A percentile compares a stretch with the other conserved stretches of the same genome.
Conservation (phyloP, 2,113 vertebrate genomes). For the Anser brachyrhynchus region DNA sequence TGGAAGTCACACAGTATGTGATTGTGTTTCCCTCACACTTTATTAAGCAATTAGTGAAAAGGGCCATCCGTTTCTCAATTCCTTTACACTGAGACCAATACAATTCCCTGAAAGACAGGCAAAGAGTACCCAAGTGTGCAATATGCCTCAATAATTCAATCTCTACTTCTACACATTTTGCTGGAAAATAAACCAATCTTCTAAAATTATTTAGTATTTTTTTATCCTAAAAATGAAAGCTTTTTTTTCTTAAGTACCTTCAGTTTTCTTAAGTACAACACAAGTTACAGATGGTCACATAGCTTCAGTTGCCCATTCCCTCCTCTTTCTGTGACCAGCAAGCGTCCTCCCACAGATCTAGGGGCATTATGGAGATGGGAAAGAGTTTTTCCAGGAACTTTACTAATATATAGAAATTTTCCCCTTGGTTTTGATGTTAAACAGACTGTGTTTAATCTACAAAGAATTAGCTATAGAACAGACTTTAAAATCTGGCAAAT, state of each 20-base stretch:
- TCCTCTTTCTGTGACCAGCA: not conserved
- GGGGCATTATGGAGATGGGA: not conserved
- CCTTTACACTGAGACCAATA: not conserved
- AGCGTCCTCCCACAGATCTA: not conserved
- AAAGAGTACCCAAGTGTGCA: not conserved
- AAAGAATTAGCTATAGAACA: not conserved
- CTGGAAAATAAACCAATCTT: not conserved
- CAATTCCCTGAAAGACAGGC: not conserved
- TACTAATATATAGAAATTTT: not conserved
- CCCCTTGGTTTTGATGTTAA: not conserved
- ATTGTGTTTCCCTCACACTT: not conserved
- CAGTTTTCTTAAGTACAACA: not conserved
- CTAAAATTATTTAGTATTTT: not conserved
- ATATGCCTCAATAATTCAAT: not conserved
- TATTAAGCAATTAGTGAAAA: not conserved
- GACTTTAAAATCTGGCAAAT: not conserved
- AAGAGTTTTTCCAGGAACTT: not conserved
- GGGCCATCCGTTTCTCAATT: not conserved
- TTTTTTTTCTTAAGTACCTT: not conserved
- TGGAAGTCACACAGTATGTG: not conserved
- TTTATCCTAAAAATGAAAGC: not conserved
- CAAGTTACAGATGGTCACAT: not conserved
- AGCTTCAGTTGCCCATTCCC: not conserved
- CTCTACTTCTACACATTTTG: not conserved
- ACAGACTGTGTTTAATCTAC: not conserved